phyloP scores from a whole-genome alignment of 2,797 vertebrate genomes.

The Sylvia borin region DNA sequence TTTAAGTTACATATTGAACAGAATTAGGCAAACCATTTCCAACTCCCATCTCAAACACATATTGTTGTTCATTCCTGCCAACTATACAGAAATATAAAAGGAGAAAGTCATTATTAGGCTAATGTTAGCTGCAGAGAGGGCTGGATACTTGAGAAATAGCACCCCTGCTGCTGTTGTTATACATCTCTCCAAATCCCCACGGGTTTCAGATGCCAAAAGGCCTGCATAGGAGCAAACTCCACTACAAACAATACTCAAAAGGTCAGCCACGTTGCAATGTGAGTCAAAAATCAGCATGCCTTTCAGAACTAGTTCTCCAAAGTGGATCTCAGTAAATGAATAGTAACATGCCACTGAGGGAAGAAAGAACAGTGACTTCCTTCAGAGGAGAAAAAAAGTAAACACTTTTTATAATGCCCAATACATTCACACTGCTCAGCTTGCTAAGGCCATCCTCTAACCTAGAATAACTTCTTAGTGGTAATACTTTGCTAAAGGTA shows the following conservation, averaged over 20 bases:
- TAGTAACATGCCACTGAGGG: not conserved
- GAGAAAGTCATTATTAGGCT: not conserved
- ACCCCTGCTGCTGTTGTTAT: not conserved
- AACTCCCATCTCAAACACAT: not conserved
- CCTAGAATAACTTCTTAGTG: not conserved
- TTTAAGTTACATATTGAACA: not conserved
- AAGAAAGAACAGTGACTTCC: not conserved
- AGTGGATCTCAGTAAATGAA: not conserved
- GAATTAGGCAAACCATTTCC: not conserved
- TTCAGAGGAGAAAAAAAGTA: not conserved
- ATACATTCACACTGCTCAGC: not conserved
- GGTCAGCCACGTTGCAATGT: fast-evolving
- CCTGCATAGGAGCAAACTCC: not conserved
- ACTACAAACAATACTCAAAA: not conserved
- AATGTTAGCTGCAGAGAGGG: not conserved
- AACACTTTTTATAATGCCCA: fast-evolving
- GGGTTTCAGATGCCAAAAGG: not conserved
- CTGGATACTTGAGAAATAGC: not conserved
- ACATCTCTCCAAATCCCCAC: not conserved
- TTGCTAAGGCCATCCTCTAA: not conserved
- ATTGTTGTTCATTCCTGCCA: not conserved
- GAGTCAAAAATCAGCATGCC: not conserved
- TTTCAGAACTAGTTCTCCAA: not conserved
- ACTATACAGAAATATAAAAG: not conserved
- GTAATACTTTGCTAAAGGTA: not conserved